These are phyloP conservation scores for Gordius sp. DNA, from an alignment of 2,888 invertebrate species.

Conservation along the genomic window DNA sequence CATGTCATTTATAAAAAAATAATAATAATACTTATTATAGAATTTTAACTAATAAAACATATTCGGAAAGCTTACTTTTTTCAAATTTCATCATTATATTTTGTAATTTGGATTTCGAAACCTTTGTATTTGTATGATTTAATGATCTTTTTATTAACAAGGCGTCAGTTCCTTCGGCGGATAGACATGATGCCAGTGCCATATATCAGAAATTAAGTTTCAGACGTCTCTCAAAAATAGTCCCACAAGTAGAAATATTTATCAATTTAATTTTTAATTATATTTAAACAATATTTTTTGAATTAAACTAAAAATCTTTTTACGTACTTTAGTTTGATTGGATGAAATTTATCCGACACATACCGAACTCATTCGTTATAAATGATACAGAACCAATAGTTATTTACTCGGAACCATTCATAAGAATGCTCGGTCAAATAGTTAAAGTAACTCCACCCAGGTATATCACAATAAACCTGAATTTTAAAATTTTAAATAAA, in stretches of 20 bases:
- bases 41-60: too few species aligned
- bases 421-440: conserved; percentile 44
- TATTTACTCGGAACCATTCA: conserved; percentile 46
- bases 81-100: too few species aligned
- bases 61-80: too few species aligned
- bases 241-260: conserved; percentile 2
- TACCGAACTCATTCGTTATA: conserved; percentile 29
- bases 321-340: conserved; percentile 5
- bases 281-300: background rate
- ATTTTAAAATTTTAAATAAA: background rate
- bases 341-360: conserved; percentile 15
- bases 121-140: too few species aligned
- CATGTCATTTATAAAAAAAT: too few species aligned
- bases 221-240: background rate
- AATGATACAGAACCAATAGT: conserved; percentile 42
- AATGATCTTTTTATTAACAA: conserved; percentile 16
- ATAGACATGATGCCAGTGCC: conserved; percentile 16
- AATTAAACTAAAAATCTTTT: background rate
- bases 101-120: too few species aligned
- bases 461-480: conserved; percentile 26
- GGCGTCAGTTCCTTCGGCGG: conserved; percentile 16
- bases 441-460: conserved; percentile 39
- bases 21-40: too few species aligned
- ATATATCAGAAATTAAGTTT: conserved; percentile 5
- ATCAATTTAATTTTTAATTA: background rate